A percentile compares a stretch with the other conserved stretches of the same genome.
Evolutionary conservation across 2,888 invertebrate species (phyloP).

Genomic region (Itoplectis maculator): DNA sequence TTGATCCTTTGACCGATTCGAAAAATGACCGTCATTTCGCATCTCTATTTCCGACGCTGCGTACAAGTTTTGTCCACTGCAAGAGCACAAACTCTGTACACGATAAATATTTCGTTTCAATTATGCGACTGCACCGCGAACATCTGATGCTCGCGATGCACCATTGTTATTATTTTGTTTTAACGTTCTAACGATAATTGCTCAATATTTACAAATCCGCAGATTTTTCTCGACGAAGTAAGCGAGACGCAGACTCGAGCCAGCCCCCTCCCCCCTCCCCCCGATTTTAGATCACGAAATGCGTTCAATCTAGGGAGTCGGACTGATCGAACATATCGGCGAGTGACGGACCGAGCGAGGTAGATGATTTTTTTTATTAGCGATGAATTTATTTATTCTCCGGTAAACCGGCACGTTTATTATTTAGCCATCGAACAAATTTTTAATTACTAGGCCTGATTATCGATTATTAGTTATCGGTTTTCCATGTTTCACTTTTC

Average conservation of each 20-base stretch:
- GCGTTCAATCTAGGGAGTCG: conserved; percentile 18
- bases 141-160: conserved; percentile 3
- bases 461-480: not conserved
- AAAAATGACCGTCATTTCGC: too few species aligned
- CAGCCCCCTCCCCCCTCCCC: too few species aligned
- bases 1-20: not conserved
- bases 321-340: conserved; percentile 1
- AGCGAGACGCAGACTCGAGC: conserved; percentile 12
- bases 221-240: not conserved
- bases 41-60: too few species aligned
- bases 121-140: conserved; percentile 10
- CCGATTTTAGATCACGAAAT: conserved; percentile 16
- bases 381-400: not conserved
- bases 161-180: conserved; percentile 28
- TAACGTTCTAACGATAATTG: conserved; percentile 53
- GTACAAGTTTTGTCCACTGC: conserved; percentile 29
- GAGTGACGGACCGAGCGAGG: not conserved
- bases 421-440: not conserved
- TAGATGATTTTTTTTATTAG: not conserved
- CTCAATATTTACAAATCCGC: conserved; percentile 42
- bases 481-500: too few species aligned
- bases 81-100: conserved; percentile 58
- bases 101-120: conserved; percentile 16
- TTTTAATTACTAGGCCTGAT: not conserved
- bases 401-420: not conserved